Base-by-base conservation (phyloP, 1,140 invertebrate species). In the Drosophila littoralis region DNA sequence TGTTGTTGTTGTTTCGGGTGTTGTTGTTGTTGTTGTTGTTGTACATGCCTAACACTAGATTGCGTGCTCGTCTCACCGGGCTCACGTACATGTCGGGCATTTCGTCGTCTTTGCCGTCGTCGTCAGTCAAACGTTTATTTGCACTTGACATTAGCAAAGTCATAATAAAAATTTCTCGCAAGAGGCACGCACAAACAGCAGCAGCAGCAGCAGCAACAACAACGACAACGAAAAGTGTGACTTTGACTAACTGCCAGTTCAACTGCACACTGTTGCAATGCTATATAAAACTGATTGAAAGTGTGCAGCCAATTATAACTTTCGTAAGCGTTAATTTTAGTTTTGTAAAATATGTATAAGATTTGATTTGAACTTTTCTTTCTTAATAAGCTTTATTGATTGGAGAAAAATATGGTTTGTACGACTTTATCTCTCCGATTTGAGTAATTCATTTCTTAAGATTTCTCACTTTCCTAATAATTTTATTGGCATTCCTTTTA, bases 131-230 rank as follows among this genome's bases (percentile, higher is more conserved):
- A 79, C 77, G 77, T 86, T 88, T 83, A 81, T 83, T 88, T 88
- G 79, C 84, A 88, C 83, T 86, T 86, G 83, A 86, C 83, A 86
- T 86, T 83, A 83, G 83, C 83, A 88, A 88, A 86, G 79, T 79
- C 84, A 86, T 86, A 86, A 86, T 78, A 88, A 81, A 86, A 88
- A 86, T 86, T 88, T 88, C 72, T 76, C 81, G 79, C 79, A 74
- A 69, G 36, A 68, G 83, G 48, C 79, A 79, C 68, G 75, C 59
- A 61, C 74, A 75, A 59, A 42, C 69, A 72, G n/a, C 63, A 73
- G 32, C 63, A 46, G 22, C 35, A 50, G 45, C 33, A 38, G 50
- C 36, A 32, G 55, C 61, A 50, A 55, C 50, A 70, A 43, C 35
- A 57, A 36, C 42, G 64, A 54, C 59, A 61, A 46, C 60, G 9